Conservation (phyloP, 2,888 invertebrate genomes). For the Teleiodes luculella region DNA sequence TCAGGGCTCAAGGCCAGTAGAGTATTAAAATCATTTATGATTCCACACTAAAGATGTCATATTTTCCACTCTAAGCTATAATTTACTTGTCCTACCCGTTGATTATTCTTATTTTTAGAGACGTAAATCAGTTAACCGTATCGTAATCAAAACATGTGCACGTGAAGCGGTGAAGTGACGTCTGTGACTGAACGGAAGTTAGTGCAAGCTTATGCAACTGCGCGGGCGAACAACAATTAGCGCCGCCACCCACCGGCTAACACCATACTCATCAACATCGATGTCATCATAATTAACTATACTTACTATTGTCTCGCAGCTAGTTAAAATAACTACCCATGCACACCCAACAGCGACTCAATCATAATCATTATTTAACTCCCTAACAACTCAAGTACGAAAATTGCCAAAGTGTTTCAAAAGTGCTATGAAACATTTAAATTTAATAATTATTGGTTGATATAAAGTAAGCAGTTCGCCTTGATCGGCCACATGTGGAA, state of each 20-base stretch:
- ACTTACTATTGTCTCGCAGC: not conserved
- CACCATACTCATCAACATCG: not conserved
- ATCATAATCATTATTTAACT: too few species aligned
- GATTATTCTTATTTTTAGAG: constrained; percentile 24
- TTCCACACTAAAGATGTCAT: not conserved
- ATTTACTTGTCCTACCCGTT: constrained; percentile 1
- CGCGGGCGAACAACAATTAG: not conserved
- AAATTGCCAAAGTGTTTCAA: not conserved
- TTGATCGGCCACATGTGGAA: not conserved
- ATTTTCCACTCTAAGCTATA: not conserved
- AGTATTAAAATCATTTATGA: too few species aligned
- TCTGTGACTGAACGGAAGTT: not conserved
- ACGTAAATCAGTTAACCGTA: constrained; percentile 36
- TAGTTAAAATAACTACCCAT: not conserved
- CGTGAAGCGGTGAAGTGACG: not conserved
- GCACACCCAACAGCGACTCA: not conserved
- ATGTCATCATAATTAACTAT: not conserved
- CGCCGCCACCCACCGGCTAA: not conserved
- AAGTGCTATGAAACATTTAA: not conserved
- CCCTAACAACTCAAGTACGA: not conserved
- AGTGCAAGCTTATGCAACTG: not conserved
- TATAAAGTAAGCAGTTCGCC: not conserved
- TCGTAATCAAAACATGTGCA: not conserved
- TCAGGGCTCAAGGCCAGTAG: too few species aligned
- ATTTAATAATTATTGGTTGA: not conserved